Base-by-base conservation (phyloP, 2,113 vertebrate species). In the Heteronetta atricapilla region DNA sequence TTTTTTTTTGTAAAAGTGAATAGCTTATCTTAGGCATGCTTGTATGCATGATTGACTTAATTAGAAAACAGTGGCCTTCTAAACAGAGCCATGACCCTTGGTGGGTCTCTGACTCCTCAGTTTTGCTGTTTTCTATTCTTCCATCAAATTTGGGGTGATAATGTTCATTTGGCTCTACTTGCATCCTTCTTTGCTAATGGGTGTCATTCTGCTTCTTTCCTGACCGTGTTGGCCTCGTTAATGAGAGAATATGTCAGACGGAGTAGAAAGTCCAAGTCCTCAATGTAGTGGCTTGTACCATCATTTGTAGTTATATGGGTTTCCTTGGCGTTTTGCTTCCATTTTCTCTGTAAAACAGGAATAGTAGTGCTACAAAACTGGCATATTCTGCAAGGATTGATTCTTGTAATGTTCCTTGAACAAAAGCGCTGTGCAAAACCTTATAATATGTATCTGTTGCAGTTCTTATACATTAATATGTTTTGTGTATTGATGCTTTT, bases 71-170 rank as follows among this genome's bases (percentile, higher is more conserved):
- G 18, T 16, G 34, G 21, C 7, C 19, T 86, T 62, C 42, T 34
- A 18, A 53, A 13, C 25, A 53, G 31, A 55, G 44, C 50, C 15
- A 3, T 25, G 66, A 34, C 8, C 0, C 7, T 0, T 5, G n/a
- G 28, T 34, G 26, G 38, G 8, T 21, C n/a, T 7, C 1, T 20
- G 53, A 29, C 46, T 50, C 19, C 36, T 42, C 21, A 8, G 0
- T 29, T 79, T 60, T 36, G 29, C 70, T 82, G 13, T 28, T 34
- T 26, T 55, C 63, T 62, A 1, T n/a, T 68, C 28, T 59, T 58
- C 52, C 46, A 33, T 72, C 60, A 56, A 25, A 31, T 62, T 2
- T 13, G 29, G 40, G 6, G 10, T 76, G 67, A 4, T 82, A 18
- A 19, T 10, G 4, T 25, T 44, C 1, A 3, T 62, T 68, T 26